Conservation (phyloP, 2,113 vertebrate species). For the Hydrochoerus hydrochaeris region DNA sequence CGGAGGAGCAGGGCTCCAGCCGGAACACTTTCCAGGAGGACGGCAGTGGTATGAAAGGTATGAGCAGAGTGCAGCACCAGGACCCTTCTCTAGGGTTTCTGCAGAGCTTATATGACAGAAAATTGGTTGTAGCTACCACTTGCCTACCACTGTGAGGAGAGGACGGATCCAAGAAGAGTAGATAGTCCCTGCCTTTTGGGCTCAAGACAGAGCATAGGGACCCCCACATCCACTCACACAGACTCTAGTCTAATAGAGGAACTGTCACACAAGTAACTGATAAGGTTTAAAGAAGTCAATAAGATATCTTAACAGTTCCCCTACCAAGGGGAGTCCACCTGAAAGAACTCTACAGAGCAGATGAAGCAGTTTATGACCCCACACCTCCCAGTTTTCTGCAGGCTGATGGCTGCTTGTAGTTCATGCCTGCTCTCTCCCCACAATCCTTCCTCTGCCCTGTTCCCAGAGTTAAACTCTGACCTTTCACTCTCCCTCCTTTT, state of each 20-base stretch:
- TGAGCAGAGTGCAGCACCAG: not conserved
- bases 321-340: not conserved
- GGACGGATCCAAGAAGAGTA: not conserved
- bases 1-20: conserved; percentile 91
- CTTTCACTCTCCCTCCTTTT: not conserved
- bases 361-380: not conserved
- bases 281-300: not conserved
- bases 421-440: not conserved
- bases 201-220: conserved; percentile 1
- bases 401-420: not conserved
- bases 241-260: not conserved
- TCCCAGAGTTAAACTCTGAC: not conserved
- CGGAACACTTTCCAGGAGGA: conserved; percentile 97
- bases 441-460: not conserved
- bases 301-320: not conserved
- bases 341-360: not conserved
- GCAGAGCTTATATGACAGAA: not conserved
- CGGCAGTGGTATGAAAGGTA: conserved; percentile 97
- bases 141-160: not conserved
- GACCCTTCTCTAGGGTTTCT: not conserved
- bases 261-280: not conserved
- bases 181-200: not conserved
- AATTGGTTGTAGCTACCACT: not conserved
- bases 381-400: not conserved
- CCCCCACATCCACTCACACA: not conserved